Evolutionary conservation across 2,113 vertebrate species (phyloP).

Genomic region (Serinus canaria): DNA sequence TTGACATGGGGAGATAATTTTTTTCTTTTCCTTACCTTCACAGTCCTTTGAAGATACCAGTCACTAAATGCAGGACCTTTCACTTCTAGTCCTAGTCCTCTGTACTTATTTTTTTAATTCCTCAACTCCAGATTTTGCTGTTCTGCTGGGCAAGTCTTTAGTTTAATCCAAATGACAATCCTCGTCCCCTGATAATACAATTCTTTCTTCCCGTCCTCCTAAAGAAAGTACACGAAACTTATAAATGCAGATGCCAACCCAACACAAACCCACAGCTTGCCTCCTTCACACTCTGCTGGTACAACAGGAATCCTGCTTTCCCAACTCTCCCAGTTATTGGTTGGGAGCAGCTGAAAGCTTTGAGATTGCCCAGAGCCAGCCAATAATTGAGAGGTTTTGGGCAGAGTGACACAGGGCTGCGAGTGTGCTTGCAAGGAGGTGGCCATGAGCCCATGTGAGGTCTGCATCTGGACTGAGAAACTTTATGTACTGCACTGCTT

Average conservation of each 20-base stretch:
- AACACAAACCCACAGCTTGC: conserved; percentile 38
- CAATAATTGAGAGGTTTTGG: conserved; percentile 33
- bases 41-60: conserved; percentile 25
- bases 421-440: conserved; percentile 29
- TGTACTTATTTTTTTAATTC: conserved; percentile 33
- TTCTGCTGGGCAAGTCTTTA: conserved; percentile 48
- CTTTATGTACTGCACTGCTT: conserved; percentile 60
- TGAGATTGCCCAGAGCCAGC: conserved; percentile 22
- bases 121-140: conserved; percentile 44
- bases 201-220: conserved; percentile 16
- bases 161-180: conserved; percentile 53
- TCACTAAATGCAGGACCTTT: conserved; percentile 28
- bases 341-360: conserved; percentile 16
- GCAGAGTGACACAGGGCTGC: not conserved
- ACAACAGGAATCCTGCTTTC: not conserved
- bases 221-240: conserved; percentile 38
- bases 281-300: conserved; percentile 6
- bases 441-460: conserved; percentile 46
- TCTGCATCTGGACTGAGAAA: conserved; percentile 40
- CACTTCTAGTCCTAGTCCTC: conserved; percentile 36
- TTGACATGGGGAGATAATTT: not conserved
- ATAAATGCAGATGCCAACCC: conserved; percentile 32
- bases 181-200: conserved; percentile 35
- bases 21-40: conserved; percentile 43
- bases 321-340: conserved; percentile 36